Base-by-base conservation (phyloP, 2,888 invertebrate species). In the Acanthoscelides obtectus region DNA sequence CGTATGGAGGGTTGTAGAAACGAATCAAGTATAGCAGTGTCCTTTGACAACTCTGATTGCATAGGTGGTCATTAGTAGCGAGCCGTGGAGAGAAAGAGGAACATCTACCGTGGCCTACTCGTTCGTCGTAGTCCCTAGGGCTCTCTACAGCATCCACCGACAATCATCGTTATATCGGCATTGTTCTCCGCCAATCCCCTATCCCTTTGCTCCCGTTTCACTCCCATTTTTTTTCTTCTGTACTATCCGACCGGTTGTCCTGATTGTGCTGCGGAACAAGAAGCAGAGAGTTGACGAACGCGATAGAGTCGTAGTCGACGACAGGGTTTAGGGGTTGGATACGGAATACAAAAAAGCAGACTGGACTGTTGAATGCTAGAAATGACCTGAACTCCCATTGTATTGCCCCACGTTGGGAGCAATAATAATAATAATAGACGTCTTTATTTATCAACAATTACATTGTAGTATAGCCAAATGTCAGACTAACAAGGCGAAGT, bases 131-230 rank as follows among this genome's bases (percentile, higher is more conserved):
- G 45, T 45, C 45, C 45, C 45, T 17, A 45, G 67, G 67, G 67
- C 67, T 22, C 67, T 67, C 67, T n/a, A 67, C 22, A 20, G 20
- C 20, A 67, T 67, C 67, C 22, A 67, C 45, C 67, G 67, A 67
- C 67, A 67, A 67, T 67, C 67, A 67, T 67, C 67, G 67, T 67
- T 67, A 67, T 67, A 67, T 67, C 67, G 22, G 20, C 67, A 67
- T 67, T 67, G 67, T 67, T 67, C 67, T 45, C 45, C 45, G 17
- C 3, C 45, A 45, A 45, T 17, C 45, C 45, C 45, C 45, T 17
- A 12, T 12, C 45, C 17, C 17, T 12, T 45, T 17, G 17, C 45
- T 45, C 45, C 45, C n/a, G n/a, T n/a, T n/a, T n/a, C n/a, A n/a
- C n/a, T 45, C 12, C 45, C 45, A n/a, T n/a, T 12, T 4, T 17